phyloP scores from a whole-genome alignment of 2,797 vertebrate species.

The Cygnus olor region DNA sequence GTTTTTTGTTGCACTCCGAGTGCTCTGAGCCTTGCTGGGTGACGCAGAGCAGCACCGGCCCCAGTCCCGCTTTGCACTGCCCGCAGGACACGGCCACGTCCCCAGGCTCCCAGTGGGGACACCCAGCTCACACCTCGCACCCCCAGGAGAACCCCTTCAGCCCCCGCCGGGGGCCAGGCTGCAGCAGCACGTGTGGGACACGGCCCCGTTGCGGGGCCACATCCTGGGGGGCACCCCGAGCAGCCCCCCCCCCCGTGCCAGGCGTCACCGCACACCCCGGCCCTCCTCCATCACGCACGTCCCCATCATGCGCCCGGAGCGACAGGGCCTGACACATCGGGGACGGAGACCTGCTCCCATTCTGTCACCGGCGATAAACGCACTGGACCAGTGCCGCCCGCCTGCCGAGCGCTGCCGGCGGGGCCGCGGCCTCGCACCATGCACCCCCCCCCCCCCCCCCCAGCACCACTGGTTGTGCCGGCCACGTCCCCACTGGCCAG shows the following conservation, averaged over 20 bases:
- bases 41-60: background rate
- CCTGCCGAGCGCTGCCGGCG: background rate
- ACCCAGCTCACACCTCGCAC: accelerated
- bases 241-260: accelerated
- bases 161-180: background rate
- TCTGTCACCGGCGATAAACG: constrained; percentile 56
- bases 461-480: accelerated
- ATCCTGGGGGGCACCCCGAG: background rate
- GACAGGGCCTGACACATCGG: background rate
- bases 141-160: accelerated
- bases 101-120: background rate
- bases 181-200: background rate
- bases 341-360: constrained; percentile 54
- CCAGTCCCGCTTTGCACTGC: accelerated
- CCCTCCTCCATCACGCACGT: accelerated
- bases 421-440: background rate
- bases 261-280: accelerated
- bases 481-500: accelerated
- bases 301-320: background rate
- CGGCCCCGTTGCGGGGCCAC: accelerated
- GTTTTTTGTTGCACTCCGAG: background rate
- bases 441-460: background rate
- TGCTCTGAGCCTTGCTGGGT: background rate
- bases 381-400: background rate
- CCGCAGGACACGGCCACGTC: background rate